phyloP scores from a whole-genome alignment of 2,888 invertebrate genomes.

The Zelleria hepariella region DNA sequence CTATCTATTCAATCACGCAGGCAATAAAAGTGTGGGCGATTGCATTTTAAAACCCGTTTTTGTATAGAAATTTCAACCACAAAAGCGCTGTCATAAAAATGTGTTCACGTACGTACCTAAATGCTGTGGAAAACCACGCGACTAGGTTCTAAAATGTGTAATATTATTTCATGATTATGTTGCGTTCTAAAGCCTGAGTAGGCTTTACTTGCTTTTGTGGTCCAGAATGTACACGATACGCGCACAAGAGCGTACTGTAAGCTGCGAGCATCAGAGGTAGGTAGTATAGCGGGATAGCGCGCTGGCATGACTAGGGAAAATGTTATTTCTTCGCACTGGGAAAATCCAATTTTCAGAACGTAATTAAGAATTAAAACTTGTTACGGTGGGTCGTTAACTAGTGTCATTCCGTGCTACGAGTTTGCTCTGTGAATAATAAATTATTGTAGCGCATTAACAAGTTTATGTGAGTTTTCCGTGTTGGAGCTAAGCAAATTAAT shows the following conservation, averaged over 20 bases:
- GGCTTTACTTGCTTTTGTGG: background rate
- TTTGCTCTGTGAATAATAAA: slow-evolving; percentile 44
- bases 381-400: slow-evolving; percentile 39
- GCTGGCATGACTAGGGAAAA: background rate
- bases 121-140: background rate
- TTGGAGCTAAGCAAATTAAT: slow-evolving; percentile 1
- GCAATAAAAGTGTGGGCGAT: background rate
- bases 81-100: background rate
- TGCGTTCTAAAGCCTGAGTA: background rate
- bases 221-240: background rate
- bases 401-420: slow-evolving; percentile 27
- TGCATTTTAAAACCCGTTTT: background rate
- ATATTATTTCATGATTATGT: background rate
- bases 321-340: slow-evolving; percentile 4
- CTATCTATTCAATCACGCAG: too few species aligned
- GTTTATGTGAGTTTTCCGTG: slow-evolving; percentile 6
- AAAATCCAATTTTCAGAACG: slow-evolving; percentile 8
- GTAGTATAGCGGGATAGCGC: background rate
- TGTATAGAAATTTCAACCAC: background rate
- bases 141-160: background rate
- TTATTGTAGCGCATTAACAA: background rate
- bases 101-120: background rate
- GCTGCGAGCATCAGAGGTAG: background rate
- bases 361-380: slow-evolving; percentile 61
- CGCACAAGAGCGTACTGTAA: background rate